Evolutionary conservation across 1,140 invertebrate species (phyloP), one percentile per base, ranked within the genome.

Genomic region (Eriosoma lanigerum): DNA sequence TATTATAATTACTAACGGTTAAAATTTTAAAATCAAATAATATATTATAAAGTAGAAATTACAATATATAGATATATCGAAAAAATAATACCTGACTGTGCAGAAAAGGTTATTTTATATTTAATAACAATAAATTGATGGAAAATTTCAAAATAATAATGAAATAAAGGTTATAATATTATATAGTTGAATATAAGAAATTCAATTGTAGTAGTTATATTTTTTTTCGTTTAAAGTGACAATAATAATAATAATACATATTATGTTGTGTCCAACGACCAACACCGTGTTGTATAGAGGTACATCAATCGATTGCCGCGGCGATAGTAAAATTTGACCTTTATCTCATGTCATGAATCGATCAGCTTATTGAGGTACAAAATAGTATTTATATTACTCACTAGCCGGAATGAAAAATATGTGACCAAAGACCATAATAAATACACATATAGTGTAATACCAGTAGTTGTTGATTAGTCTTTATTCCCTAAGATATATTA

Each of bases 1-100:
- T 24, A 38, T 60, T 44, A 73, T 17, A 60, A 76, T 60, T 26
- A 76, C 54, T 76, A 46, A 60, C 21, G 56, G 73, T 46, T 76
- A 76, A 76, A 60, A 60, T 38, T 38, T 38, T 38, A 38, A 38
- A 38, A 38, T 4, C 3, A 38, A 38, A 38, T 38, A 38, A n/a
- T n/a, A n/a, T n/a, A n/a, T n/a, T n/a, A n/a, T n/a, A n/a, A n/a
- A 38, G 8, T 38, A 38, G 3, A 38, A 38, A 38, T 38, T 38
- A 38, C 32, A n/a, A n/a, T n/a, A n/a, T n/a, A n/a, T n/a, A n/a
- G n/a, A n/a, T n/a, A n/a, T n/a, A n/a, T n/a, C n/a, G n/a, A n/a
- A n/a, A n/a, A n/a, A n/a, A n/a, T n/a, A n/a, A n/a, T n/a, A n/a
- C n/a, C n/a, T n/a, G n/a, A n/a, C n/a, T n/a, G n/a, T n/a, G n/a